phyloP scores from a whole-genome alignment of 2,888 invertebrate species.

The Caenorhabditis angaria region DNA sequence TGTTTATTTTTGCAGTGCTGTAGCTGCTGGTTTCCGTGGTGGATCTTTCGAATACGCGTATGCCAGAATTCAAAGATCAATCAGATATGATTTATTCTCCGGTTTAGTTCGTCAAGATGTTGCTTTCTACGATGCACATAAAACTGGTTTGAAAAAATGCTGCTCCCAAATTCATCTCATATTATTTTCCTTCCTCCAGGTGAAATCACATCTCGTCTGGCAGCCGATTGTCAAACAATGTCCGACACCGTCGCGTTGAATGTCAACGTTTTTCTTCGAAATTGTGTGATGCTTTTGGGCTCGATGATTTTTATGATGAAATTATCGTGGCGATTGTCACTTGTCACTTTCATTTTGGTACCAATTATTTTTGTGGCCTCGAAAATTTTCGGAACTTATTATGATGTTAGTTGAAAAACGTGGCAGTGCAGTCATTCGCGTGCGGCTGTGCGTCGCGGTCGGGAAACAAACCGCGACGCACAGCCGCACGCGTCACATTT shows the following conservation, averaged over 20 bases:
- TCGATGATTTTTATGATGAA: constrained; percentile 74
- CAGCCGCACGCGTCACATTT: neutral
- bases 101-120: constrained; percentile 73
- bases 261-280: constrained; percentile 73
- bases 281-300: constrained; percentile 73
- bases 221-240: constrained; percentile 74
- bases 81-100: constrained; percentile 72
- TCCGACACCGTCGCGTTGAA: constrained; percentile 73
- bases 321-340: constrained; percentile 73
- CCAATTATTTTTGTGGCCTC: constrained; percentile 73
- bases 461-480: neutral
- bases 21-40: constrained; percentile 73
- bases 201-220: constrained; percentile 74
- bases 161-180: neutral
- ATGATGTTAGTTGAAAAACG: constrained; percentile 70
- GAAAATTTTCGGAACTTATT: constrained; percentile 74
- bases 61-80: constrained; percentile 71
- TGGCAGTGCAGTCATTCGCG: neutral
- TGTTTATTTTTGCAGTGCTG: constrained; percentile 65
- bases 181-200: constrained; percentile 37
- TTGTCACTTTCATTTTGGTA: constrained; percentile 74
- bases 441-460: no score
- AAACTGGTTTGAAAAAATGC: constrained; percentile 73
- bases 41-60: constrained; percentile 73
- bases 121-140: constrained; percentile 73